Percentiles rank a stretch among this genome's conserved stretches.
Conservation (phyloP, 2,888 invertebrate genomes). For the Apamea anceps region DNA sequence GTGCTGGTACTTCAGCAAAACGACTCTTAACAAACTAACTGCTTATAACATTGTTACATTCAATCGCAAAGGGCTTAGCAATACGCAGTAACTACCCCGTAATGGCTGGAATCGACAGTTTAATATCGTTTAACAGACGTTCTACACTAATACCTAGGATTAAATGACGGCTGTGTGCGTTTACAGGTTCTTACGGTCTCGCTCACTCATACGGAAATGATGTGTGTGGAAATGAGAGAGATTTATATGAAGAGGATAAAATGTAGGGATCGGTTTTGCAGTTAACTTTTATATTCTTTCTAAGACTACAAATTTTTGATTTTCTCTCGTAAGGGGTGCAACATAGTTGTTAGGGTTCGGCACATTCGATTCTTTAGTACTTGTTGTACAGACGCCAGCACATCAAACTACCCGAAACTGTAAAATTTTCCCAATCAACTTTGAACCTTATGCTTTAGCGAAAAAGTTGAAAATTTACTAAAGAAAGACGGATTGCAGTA, state of each 20-base stretch:
- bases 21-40: not conserved
- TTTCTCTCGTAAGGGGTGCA: not conserved
- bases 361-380: too few relatives aligned
- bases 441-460: too few relatives aligned
- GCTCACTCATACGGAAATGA: not conserved
- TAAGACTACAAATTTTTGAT: not conserved
- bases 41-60: slow-evolving; percentile 8
- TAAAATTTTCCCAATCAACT: too few relatives aligned
- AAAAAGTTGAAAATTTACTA: too few relatives aligned
- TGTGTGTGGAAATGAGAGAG: not conserved
- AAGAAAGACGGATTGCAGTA: too few relatives aligned
- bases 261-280: not conserved
- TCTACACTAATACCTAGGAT: slow-evolving; percentile 25
- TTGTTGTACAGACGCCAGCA: too few relatives aligned
- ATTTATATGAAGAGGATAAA: not conserved
- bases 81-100: slow-evolving; percentile 10
- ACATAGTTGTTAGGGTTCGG: too few relatives aligned
- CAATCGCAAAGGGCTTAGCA: slow-evolving; percentile 5
- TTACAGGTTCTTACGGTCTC: slow-evolving; percentile 13
- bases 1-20: too few relatives aligned
- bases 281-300: slow-evolving; percentile 3
- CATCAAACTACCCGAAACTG: too few relatives aligned
- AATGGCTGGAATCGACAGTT: slow-evolving; percentile 43
- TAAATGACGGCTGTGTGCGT: slow-evolving; percentile 27
- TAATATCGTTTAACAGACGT: slow-evolving; percentile 48